These are phyloP conservation scores for Eptatretus burgeri DNA, from an alignment of 2,113 vertebrate species.

Conservation along the genomic window DNA sequence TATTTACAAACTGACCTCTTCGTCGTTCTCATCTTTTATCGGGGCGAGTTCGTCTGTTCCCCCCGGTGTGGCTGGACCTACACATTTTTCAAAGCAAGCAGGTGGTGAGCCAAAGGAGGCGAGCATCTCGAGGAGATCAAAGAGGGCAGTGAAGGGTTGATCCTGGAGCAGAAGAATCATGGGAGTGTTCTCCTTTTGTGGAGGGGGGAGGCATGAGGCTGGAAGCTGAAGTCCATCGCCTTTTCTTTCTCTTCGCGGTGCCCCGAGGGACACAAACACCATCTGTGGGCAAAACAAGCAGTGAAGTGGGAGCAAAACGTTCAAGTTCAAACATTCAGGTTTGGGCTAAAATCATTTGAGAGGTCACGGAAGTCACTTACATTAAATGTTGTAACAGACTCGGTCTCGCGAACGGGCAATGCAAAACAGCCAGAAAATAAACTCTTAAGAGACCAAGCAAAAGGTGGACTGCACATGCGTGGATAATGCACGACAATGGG, in stretches of 20 bases:
- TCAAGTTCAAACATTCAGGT: no score
- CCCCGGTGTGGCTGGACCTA: no score
- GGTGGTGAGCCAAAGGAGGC: constrained; percentile 80
- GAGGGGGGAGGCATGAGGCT: constrained; percentile 79
- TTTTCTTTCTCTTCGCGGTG: constrained; percentile 69
- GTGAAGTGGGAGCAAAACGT: no score
- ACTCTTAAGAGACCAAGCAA: no score
- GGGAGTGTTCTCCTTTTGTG: constrained; percentile 93
- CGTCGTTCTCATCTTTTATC: constrained; percentile 30
- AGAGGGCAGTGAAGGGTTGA: constrained; percentile 81
- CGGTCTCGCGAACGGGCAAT: no score
- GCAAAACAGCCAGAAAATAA: no score
- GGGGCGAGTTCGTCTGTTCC: no score
- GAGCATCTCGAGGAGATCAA: constrained; percentile 87
- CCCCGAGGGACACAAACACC: constrained; percentile 92
- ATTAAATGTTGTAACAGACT: no score
- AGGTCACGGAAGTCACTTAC: no score
- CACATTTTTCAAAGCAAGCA: constrained; percentile 11
- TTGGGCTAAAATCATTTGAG: no score
- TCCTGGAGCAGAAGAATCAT: constrained; percentile 93
- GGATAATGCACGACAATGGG: no score
- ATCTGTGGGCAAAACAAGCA: constrained; percentile 26
- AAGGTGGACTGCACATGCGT: no score
- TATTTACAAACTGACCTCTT: constrained; percentile 28
- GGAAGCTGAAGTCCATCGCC: constrained; percentile 83